phyloP scores from a whole-genome alignment of 2,888 invertebrate genomes.

The Papilio protenor region DNA sequence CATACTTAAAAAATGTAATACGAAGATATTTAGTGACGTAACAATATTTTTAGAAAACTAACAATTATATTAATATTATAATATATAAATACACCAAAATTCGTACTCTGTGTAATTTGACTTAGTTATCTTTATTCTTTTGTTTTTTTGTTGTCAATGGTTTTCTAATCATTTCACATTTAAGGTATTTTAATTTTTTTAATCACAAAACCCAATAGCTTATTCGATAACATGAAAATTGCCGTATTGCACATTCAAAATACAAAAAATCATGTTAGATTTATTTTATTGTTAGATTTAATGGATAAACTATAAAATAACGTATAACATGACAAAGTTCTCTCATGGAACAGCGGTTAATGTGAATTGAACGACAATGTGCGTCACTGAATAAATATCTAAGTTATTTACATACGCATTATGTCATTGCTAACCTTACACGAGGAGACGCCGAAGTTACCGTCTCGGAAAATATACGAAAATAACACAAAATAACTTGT shows the following conservation, averaged over 20 bases:
- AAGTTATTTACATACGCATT: conserved; percentile 53
- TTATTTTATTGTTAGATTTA: background rate
- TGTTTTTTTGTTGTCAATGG: background rate
- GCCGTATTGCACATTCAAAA: no score
- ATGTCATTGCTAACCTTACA: conserved; percentile 65
- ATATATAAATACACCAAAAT: background rate
- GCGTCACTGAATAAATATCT: conserved; percentile 58
- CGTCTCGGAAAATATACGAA: conserved; percentile 54
- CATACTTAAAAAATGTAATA: background rate
- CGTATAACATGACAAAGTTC: conserved; percentile 18
- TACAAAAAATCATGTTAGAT: background rate
- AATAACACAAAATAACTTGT: conserved; percentile 33
- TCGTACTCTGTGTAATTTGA: background rate
- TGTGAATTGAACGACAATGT: conserved; percentile 55
- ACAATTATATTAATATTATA: background rate
- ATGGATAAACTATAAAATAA: conserved; percentile 15
- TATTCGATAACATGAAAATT: no score
- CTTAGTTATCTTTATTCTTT: background rate
- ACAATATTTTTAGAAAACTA: background rate
- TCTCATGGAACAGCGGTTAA: conserved; percentile 33
- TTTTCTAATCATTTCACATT: background rate
- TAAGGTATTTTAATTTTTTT: no score
- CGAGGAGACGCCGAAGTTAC: conserved; percentile 48
- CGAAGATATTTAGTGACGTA: background rate
- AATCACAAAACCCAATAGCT: no score